Conservation (phyloP, 2,797 vertebrate genomes). For the Sebastes baramenuke region DNA sequence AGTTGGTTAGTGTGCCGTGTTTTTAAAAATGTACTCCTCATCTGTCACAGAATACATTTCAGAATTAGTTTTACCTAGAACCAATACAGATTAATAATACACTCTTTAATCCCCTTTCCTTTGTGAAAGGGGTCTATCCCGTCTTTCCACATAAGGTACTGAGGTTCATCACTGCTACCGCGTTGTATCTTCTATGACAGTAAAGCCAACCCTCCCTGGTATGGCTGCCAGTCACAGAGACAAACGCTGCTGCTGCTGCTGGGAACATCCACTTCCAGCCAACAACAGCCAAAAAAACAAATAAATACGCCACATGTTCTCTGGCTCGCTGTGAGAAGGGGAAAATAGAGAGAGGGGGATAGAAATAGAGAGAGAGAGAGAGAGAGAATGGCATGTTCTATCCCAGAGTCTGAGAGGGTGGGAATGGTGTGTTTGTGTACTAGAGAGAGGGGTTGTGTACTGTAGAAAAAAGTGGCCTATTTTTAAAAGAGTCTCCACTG, state of each 20-base stretch:
- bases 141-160: neutral
- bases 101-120: neutral
- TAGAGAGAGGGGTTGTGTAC: neutral
- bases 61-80: neutral
- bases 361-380: conserved; percentile 13
- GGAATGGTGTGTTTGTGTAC: conserved; percentile 19
- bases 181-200: conserved; percentile 11
- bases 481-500: neutral
- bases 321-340: conserved; percentile 42
- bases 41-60: neutral
- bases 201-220: conserved; percentile 25
- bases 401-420: conserved; percentile 39
- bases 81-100: neutral
- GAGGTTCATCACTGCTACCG: conserved; percentile 6
- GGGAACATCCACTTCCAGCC: conserved; percentile 73
- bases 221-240: conserved; percentile 46
- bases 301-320: conserved; percentile 70
- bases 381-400: conserved; percentile 65
- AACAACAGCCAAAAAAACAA: conserved; percentile 63
- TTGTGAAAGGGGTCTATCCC: neutral
- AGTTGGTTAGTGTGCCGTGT: neutral
- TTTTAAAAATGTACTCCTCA: neutral
- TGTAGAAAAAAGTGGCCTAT: neutral
- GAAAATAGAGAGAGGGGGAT: neutral
- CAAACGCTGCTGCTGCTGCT: conserved; percentile 45